Evolutionary conservation across 2,113 vertebrate genomes (phyloP), one percentile per base, ranked within the genome.

Genomic region (Xerus inauris): DNA sequence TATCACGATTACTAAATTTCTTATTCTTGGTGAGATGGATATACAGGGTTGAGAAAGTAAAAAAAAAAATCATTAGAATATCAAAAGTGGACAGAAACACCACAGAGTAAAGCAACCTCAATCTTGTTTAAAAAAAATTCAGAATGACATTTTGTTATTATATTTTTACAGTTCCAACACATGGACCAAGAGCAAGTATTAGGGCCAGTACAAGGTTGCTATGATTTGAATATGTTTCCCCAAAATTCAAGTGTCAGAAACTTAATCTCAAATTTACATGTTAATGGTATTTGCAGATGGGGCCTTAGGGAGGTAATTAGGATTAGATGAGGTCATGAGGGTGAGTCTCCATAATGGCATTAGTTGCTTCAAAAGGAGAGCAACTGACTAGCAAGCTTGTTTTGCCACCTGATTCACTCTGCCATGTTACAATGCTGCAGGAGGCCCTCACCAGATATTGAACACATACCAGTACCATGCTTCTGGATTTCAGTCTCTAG

Each of bases 191-290:
- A 96, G n/a, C 73, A 75, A 22, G 76, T 72, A 35, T 64, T 95
- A 5, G 0, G 47, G 83, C 96, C 95, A 96, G 88, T 75, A 95
- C 83, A 98, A 97, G 19, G 51, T 35, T 35, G 12, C 9, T 17
- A n/a, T 22, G n/a, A 6, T 24, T 30, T 19, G 45, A 80, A 40
- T 40, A 3, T 26, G 42, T 24, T 14, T 19, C 24, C 57, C 76
- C 20, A 10, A 77, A 67, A 57, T 24, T n/a, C 38, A 45, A 24
- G 30, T 54, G 22, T 73, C 72, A 49, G 42, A 73, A 51, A 81
- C 28, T 42, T 30, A 42, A 72, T 24, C 38, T 59, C 49, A 22
- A 54, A 54, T 64, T 89, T 45, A 65, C n/a, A 51, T 51, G 67
- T 14, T 59, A 62, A 65, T 54, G 14, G 20, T 14, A 28, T 40